These are phyloP conservation scores for Drosophila albomicans DNA, from an alignment of 1,140 invertebrate species.

Conservation along the genomic window DNA sequence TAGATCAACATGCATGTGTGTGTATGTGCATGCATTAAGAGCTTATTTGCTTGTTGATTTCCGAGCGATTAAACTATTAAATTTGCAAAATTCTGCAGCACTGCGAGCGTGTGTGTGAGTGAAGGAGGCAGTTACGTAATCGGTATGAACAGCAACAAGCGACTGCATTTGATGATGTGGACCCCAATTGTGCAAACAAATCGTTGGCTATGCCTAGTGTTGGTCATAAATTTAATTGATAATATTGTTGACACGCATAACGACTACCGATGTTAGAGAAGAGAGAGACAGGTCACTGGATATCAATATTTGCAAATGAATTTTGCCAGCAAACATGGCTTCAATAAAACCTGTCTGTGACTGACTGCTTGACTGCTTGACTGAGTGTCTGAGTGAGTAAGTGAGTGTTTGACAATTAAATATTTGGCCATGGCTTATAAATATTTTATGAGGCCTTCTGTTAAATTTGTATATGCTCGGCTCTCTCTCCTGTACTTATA, in stretches of 20 bases:
- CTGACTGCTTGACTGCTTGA: neutral
- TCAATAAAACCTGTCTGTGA: slow-evolving; percentile 33
- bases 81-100: slow-evolving; percentile 49
- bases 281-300: slow-evolving; percentile 4
- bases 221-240: slow-evolving; percentile 74
- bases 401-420: slow-evolving; percentile 70
- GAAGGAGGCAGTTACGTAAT: neutral
- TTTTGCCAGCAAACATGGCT: slow-evolving; percentile 48
- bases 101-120: neutral
- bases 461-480: slow-evolving; percentile 32
- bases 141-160: neutral
- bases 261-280: slow-evolving; percentile 24
- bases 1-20: slow-evolving; percentile 39
- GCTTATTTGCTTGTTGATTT: slow-evolving; percentile 43
- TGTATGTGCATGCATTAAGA: slow-evolving; percentile 5
- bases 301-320: slow-evolving; percentile 63
- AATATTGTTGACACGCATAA: slow-evolving; percentile 68
- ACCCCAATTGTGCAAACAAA: slow-evolving; percentile 34
- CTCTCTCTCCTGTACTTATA: slow-evolving; percentile 14
- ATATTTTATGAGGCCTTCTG: slow-evolving; percentile 59
- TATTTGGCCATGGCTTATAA: slow-evolving; percentile 75
- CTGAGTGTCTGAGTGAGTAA: neutral
- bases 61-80: slow-evolving; percentile 62
- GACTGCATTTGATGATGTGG: slow-evolving; percentile 29
- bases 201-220: slow-evolving; percentile 8